phyloP scores from a whole-genome alignment of 2,888 invertebrate genomes.

The Drosophila anomalata region DNA sequence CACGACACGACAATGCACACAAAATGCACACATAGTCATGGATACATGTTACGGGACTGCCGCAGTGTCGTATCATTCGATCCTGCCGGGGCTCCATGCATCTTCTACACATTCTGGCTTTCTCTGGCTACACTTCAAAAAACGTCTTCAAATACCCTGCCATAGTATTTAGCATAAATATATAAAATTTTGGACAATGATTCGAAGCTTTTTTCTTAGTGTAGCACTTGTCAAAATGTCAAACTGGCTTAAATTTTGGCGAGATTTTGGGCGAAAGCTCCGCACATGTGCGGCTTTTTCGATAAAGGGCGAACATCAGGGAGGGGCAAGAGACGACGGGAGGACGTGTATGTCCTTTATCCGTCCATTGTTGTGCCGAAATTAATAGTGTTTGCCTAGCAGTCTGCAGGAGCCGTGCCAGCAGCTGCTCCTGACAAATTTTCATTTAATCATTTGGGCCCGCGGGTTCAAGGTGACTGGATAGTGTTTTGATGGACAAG shows the following conservation, averaged over 20 bases:
- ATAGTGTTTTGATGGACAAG: constrained; percentile 27
- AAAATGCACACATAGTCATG: constrained; percentile 4
- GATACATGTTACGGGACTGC: constrained; percentile 4
- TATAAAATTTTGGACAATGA: not conserved
- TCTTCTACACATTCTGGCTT: not conserved
- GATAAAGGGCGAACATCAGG: constrained; percentile 16
- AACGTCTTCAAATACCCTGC: not conserved
- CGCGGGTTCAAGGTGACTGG: constrained; percentile 15
- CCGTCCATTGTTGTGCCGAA: constrained; percentile 42
- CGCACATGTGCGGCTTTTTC: constrained; percentile 31
- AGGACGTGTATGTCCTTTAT: constrained; percentile 2
- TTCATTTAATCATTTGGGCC: constrained; percentile 69
- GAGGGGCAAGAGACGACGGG: not conserved
- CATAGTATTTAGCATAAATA: not conserved
- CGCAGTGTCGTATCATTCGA: constrained; percentile 17
- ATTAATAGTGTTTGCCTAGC: constrained; percentile 51
- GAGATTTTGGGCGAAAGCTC: constrained; percentile 23
- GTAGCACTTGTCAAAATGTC: constrained; percentile 41
- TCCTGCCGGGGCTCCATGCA: constrained; percentile 2
- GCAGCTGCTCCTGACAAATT: constrained; percentile 69
- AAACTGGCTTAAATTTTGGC: constrained; percentile 31
- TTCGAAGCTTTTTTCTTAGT: not conserved
- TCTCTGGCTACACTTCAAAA: constrained; percentile 1
- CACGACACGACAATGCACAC: constrained; percentile 56
- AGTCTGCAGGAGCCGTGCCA: constrained; percentile 12